Conservation (phyloP, 2,113 vertebrate species). For the Strix uralensis region DNA sequence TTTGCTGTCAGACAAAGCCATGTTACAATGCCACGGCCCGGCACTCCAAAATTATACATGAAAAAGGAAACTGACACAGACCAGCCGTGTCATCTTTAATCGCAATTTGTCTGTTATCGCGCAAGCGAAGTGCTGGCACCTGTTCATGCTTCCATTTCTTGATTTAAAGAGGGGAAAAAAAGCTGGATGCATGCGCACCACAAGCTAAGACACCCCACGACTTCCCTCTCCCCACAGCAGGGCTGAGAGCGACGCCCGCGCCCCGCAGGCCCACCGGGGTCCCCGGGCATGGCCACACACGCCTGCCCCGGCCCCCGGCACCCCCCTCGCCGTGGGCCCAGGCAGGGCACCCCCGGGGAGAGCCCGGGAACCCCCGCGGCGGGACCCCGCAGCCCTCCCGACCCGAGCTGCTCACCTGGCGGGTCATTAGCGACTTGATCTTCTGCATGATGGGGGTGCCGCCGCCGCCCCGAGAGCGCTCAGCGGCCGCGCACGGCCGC, state of each 20-base stretch:
- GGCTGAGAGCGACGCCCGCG: background rate
- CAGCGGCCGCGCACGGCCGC: background rate
- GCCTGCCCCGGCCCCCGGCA: background rate
- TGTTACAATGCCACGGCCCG: background rate
- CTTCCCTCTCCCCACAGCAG: background rate
- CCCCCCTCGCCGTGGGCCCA: background rate
- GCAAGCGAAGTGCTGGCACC: background rate
- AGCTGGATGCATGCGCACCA: background rate
- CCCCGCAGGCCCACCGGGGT: background rate
- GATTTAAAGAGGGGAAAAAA: no score
- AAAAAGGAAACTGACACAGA: no score
- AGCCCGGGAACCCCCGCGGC: background rate
- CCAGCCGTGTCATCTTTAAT: background rate
- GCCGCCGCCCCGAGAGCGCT: background rate
- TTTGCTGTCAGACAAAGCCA: background rate
- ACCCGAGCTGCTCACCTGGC: slow-evolving; percentile 82
- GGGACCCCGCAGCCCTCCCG: background rate
- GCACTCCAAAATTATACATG: accelerated
- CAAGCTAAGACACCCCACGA: background rate
- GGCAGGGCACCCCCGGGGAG: background rate
- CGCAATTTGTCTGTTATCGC: accelerated
- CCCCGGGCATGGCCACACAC: background rate
- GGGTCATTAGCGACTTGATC: slow-evolving; percentile 95
- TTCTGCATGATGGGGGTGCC: slow-evolving; percentile 84
- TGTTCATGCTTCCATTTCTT: background rate